Conservation (phyloP, 2,113 vertebrate species). For the Pavo muticus region DNA sequence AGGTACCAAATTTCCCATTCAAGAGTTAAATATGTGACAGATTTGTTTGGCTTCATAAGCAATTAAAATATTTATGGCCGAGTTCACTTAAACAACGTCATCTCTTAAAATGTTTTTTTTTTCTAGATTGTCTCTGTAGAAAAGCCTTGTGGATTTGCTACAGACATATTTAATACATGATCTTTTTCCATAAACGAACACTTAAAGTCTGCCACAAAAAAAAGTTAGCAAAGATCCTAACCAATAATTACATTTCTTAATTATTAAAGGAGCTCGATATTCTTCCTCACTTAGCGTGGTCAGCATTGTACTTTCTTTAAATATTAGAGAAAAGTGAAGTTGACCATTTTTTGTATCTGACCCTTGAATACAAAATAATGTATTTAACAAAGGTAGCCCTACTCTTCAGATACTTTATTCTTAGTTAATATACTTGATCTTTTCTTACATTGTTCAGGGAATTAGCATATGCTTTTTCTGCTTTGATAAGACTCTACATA, state of each 20-base stretch:
- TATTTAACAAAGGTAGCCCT: not conserved
- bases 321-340: not conserved
- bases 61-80: conserved; percentile 52
- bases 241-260: not conserved
- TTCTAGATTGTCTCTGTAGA: conserved; percentile 25
- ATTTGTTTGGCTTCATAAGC: conserved; percentile 1
- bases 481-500: not conserved
- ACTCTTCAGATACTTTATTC: not conserved
- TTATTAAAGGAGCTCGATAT: not conserved
- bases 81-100: not conserved
- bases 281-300: not conserved
- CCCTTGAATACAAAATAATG: not conserved
- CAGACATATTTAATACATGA: not conserved
- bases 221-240: not conserved
- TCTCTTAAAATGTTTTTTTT: conserved; percentile 33
- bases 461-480: not conserved
- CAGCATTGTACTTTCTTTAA: not conserved
- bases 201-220: not conserved
- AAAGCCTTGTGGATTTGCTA: not conserved
- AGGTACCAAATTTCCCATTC: conserved; percentile 15
- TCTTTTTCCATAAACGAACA: conserved; percentile 33
- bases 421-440: not conserved
- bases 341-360: not conserved
- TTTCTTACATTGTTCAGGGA: not conserved
- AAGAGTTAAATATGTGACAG: conserved; percentile 17